Base-by-base conservation (phyloP, 2,888 invertebrate species). In the Mimumesa dahlbomi region DNA sequence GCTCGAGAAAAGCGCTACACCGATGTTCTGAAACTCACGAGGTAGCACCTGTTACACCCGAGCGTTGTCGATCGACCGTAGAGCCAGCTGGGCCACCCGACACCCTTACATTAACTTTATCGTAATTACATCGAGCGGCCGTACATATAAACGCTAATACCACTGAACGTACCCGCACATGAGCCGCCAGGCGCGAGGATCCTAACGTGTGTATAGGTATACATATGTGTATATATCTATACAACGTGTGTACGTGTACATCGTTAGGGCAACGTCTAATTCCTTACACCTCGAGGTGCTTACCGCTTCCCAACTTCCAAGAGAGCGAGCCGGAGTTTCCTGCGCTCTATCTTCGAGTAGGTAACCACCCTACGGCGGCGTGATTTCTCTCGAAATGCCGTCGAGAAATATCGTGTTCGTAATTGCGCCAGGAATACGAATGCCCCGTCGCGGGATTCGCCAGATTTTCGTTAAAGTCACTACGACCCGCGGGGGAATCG, bases 51-150 rank as follows among this genome's bases (percentile, higher is more conserved):
- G 86, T 86, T 86, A 85, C 85, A 80, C 79, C 56, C 65, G 53
- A 62, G 49, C 81, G 57, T 75, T 53, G 69, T 61, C 70, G 75
- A 76, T 79, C 79, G 81, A 83, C 79, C 81, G 70, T 79, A 65
- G 67, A 71, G 73, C 76, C 82, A 80, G 84, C 82, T 82, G 84
- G 82, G 74, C 83, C 78, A 63, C 45, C 73, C 75, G 75, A 80
- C 77, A 80, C 78, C 81, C 82, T 79, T 83, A 75, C 85, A 82
- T 86, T 83, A 85, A 81, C 83, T 81, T 85, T 85, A 86, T 86
- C 85, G 85, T 85, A 83, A 85, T 85, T 85, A 83, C 82, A 86
- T 85, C 84, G 82, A 68, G 75, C 70, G 50, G 45, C 61, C 66
- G 53, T 53, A 66, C 50, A 29, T 54, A 54, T 58, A 58, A 65